Evolutionary conservation across 2,888 invertebrate genomes (phyloP).

Genomic region (Germaria angustata): DNA sequence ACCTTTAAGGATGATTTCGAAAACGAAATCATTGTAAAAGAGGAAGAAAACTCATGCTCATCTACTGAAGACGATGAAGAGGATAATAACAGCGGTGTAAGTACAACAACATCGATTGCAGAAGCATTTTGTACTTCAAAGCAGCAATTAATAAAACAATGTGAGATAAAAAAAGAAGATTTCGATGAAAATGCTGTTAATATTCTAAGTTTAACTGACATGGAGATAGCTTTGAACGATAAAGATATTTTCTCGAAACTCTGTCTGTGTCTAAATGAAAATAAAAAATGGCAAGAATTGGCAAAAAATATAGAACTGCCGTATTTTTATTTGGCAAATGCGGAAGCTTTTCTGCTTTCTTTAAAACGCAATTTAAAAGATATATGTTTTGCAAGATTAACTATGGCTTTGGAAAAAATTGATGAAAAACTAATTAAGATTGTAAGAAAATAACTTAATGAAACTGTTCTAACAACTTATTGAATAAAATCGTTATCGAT

Average conservation of each 20-base stretch:
- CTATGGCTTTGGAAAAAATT: constrained; percentile 66
- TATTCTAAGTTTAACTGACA: constrained; percentile 32
- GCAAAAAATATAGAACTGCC: constrained; percentile 82
- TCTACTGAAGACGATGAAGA: constrained; percentile 76
- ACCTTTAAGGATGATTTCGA: constrained; percentile 10
- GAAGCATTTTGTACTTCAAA: not conserved
- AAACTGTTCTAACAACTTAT: not conserved
- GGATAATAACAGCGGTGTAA: constrained; percentile 57
- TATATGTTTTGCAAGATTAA: constrained; percentile 69
- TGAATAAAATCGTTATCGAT: not conserved
- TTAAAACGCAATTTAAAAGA: constrained; percentile 70
- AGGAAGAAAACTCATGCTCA: constrained; percentile 72
- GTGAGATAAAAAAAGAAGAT: constrained; percentile 60
- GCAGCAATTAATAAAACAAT: constrained; percentile 65
- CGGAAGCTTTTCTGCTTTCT: constrained; percentile 82
- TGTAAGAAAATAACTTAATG: not conserved
- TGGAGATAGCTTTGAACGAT: constrained; percentile 73
- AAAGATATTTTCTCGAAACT: constrained; percentile 80
- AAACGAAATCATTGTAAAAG: constrained; percentile 68
- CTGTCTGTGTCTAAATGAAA: constrained; percentile 77
- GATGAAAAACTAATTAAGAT: constrained; percentile 63
- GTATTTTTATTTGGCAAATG: constrained; percentile 82
- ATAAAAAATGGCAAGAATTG: constrained; percentile 83
- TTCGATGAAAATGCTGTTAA: not conserved
- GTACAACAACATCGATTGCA: not conserved